Percentiles rank a stretch among this genome's conserved stretches.
phyloP scores from a whole-genome alignment of 2,888 invertebrate species.

The Barypeithes pellucidus region DNA sequence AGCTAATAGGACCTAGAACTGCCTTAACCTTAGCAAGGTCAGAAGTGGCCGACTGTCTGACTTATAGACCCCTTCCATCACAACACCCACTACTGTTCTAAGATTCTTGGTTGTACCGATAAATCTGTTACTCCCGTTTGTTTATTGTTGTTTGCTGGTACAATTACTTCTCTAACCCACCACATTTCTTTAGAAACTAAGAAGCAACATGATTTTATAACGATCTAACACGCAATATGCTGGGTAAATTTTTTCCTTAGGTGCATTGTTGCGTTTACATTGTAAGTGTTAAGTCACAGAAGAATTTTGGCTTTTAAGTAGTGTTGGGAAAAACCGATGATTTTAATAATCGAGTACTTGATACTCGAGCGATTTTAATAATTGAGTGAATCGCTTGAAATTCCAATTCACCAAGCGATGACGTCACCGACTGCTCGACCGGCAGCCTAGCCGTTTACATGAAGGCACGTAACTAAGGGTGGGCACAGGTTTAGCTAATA shows the following conservation, averaged over 20 bases:
- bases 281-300: no score
- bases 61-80: constrained; percentile 33
- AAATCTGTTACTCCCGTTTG: constrained; percentile 50
- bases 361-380: no score
- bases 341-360: no score
- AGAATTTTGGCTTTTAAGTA: no score
- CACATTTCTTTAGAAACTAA: constrained; percentile 23
- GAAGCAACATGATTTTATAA: constrained; percentile 30
- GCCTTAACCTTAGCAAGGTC: constrained; percentile 52
- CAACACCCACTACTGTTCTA: constrained; percentile 50
- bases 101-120: constrained; percentile 38
- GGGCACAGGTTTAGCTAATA: no score
- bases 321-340: no score
- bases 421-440: no score
- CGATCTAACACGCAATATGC: constrained; percentile 9
- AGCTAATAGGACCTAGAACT: constrained; percentile 49
- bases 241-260: neutral
- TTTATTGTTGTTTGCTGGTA: constrained; percentile 43
- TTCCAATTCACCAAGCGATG: no score
- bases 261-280: no score
- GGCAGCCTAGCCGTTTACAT: no score
- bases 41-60: constrained; percentile 46
- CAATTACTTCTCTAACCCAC: constrained; percentile 43
- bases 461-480: no score
- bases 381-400: no score